Base-by-base conservation (phyloP, 35 echinoderm and acorn worm genomes). In the Lytechinus variegatus region DNA sequence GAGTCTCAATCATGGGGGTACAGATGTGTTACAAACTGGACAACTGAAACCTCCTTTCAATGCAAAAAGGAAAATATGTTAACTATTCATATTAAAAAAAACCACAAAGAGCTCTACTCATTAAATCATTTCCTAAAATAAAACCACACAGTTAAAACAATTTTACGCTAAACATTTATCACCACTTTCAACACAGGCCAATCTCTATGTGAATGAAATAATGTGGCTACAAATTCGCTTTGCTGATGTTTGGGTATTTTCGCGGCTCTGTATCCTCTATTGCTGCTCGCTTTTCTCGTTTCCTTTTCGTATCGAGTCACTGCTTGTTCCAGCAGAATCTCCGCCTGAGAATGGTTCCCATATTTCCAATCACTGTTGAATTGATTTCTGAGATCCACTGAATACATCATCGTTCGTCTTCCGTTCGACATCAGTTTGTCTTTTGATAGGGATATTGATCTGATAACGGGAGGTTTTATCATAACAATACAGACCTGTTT, bases 401-500 rank as follows among this genome's bases (percentile, higher is more conserved):
- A 79, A 79, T 79, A 79, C 66, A 79, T 79, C 66, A 79, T 79
- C 66, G 19, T 24, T 79, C 66, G 66, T 24, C 66, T 24, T 79
- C 5, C 66, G n/a, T 79, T 6, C 6, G 66, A 24, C 66, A 79
- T n/a, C 16, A 14, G 66, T n/a, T 79, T 79, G 14, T 79, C 66
- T 79, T 79, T 79, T 79, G 66, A 79, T 79, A 16, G 19, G 16
- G 16, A 24, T 79, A 79, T 79, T 79, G 66, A 79, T 79, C 19
- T 24, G 66, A 79, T 24, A 6, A 79, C 12, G 66, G 14, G 66
- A 24, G 16, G 16, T 79, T 79, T 79, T 79, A 24, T n/a, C 0
- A 79, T 79, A 79, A 79, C 66, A 79, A 79, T 79, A 79, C 66
- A 24, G 66, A 79, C 66, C 66, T 79, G 66, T 79, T 79, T 79